Evolutionary conservation across 2,113 vertebrate species (phyloP).

Genomic region (Actenoides lindsayi): DNA sequence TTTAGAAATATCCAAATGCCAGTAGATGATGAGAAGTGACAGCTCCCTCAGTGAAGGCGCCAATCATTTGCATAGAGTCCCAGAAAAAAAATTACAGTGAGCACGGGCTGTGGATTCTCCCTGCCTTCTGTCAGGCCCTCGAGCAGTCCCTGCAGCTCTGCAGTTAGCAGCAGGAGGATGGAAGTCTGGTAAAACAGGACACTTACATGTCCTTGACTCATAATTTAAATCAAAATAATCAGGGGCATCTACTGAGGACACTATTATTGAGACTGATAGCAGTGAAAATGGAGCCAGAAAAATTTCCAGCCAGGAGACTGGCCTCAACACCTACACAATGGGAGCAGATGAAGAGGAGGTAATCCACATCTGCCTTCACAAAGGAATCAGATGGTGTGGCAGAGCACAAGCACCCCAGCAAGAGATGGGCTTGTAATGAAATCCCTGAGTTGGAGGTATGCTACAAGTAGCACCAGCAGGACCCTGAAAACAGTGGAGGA

Average conservation of each 20-base stretch:
- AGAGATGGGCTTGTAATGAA: neutral
- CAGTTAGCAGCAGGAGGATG: neutral
- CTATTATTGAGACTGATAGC: neutral
- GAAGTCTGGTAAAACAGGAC: neutral
- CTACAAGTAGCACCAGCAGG: neutral
- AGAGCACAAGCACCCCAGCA: neutral
- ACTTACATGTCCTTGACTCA: neutral
- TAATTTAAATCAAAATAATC: neutral
- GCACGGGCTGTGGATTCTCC: neutral
- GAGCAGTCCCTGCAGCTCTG: neutral
- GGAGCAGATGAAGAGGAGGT: neutral
- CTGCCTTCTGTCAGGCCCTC: neutral
- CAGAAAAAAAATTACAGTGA: neutral
- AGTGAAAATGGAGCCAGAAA: neutral
- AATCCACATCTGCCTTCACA: neutral
- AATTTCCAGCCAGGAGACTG: neutral
- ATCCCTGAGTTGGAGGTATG: accelerated
- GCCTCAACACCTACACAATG: neutral
- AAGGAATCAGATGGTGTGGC: neutral
- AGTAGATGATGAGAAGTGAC: conserved; percentile 36
- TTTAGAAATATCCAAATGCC: conserved; percentile 21
- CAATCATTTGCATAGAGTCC: conserved; percentile 28
- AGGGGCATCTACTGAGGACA: neutral
- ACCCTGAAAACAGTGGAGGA: neutral
- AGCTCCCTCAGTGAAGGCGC: conserved; percentile 16